These are phyloP conservation scores for Manis crassicaudata DNA, from an alignment of 2,797 vertebrate species.

Conservation along the genomic window DNA sequence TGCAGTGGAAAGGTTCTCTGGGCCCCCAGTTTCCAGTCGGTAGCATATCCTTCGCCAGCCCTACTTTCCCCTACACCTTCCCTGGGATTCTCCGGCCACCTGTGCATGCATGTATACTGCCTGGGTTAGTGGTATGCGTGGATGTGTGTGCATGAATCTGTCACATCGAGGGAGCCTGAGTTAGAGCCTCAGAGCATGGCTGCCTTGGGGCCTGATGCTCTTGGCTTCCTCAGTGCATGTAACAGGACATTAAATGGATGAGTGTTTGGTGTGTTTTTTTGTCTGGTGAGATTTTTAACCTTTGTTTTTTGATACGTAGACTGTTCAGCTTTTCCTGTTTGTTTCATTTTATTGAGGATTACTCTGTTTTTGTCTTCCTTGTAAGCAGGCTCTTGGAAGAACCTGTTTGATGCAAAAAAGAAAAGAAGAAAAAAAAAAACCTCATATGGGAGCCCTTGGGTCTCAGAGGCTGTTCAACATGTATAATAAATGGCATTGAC, in stretches of 20 bases:
- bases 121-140: slow-evolving; percentile 75
- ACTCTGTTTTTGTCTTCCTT: slow-evolving; percentile 77
- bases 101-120: slow-evolving; percentile 80
- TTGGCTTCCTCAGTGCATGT: slow-evolving; percentile 56
- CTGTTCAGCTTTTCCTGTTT: slow-evolving; percentile 71
- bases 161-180: slow-evolving; percentile 70
- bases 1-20: slow-evolving; percentile 74
- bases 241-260: slow-evolving; percentile 68
- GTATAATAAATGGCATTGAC: slow-evolving; percentile 72
- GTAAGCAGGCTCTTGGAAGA: slow-evolving; percentile 74
- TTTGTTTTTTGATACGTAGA: slow-evolving; percentile 75
- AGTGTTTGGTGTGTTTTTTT: slow-evolving; percentile 68
- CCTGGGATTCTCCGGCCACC: slow-evolving; percentile 75
- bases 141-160: slow-evolving; percentile 79
- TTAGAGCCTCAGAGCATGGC: slow-evolving; percentile 50
- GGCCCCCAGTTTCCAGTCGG: slow-evolving; percentile 47
- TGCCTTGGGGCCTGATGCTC: slow-evolving; percentile 54
- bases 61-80: slow-evolving; percentile 36
- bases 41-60: slow-evolving; percentile 8
- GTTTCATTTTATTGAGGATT: slow-evolving; percentile 76
- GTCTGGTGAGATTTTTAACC: slow-evolving; percentile 71
- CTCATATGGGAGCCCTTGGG: slow-evolving; percentile 44
- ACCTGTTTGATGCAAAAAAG: slow-evolving; percentile 75
- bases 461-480: slow-evolving; percentile 66
- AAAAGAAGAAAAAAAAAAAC: slow-evolving; percentile 40